Base-by-base conservation (phyloP, 1,140 invertebrate species). In the Druon quercuslanigerum region DNA sequence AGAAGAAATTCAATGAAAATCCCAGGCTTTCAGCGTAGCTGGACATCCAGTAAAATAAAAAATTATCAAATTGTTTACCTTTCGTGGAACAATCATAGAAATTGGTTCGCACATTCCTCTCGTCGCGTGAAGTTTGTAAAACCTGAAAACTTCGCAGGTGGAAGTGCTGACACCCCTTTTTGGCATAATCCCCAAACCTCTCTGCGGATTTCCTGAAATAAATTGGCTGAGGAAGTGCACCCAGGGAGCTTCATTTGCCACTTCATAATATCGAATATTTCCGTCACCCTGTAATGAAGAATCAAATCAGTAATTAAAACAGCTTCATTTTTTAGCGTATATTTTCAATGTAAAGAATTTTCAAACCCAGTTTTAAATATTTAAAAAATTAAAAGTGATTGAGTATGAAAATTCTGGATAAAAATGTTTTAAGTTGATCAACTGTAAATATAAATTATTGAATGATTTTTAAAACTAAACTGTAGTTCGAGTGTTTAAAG, bases 251-350 rank as follows among this genome's bases (percentile, higher is more conserved):
- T 97, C 95, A 82, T 97, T 94, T 0, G 95, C 95, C 25, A 98
- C 94, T 92, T 99, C 98, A 90, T 98, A 99, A 90, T 98, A 99
- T 11, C 97, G 93, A 79, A 99, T 98, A 86, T 97, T 98, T 11
- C 97, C 97, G 88, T 98, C 97, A 3, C 97, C 97, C 94, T 98
- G 17, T 17, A 80, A 80, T 16, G 66, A 83, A 73, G 57, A 51
- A 71, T 70, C 14, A 60, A 40, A 16, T 16, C 19, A 66, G 56
- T 40, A 33, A 33, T 33, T 33, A 5, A 33, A 33, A 25, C 1
- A 25, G 20, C 3, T 25, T 25, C 1, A 25, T 25, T 25, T 25
- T n/a, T n/a, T n/a, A n/a, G n/a, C n/a, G n/a, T n/a, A n/a, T n/a
- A n/a, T n/a, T n/a, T n/a, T n/a, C n/a, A 33, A 33, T 33, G 2